A percentile compares a stretch with the other conserved stretches of the same genome.
phyloP scores from a whole-genome alignment of 2,888 invertebrate genomes.

The Phyllotreta striolata region DNA sequence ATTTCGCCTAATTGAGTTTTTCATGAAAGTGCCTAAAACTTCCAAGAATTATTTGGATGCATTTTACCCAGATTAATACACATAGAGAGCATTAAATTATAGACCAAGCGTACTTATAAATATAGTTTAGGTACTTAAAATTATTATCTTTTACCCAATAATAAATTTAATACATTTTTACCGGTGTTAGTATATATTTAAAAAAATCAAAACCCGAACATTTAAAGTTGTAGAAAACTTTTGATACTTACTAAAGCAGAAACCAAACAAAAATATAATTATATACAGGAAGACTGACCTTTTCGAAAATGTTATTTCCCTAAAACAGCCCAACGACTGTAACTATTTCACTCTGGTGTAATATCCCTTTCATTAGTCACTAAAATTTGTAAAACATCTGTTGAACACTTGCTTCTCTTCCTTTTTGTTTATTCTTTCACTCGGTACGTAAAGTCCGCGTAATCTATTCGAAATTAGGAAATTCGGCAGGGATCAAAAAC shows the following conservation, averaged over 20 bases:
- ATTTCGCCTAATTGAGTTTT: too few relatives aligned
- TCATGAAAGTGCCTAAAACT: too few relatives aligned
- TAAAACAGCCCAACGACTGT: conserved; percentile 27
- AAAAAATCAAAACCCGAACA: too few relatives aligned
- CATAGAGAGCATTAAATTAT: too few relatives aligned
- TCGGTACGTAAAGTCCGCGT: conserved; percentile 15
- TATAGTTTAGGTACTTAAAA: too few relatives aligned
- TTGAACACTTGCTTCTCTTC: conserved; percentile 45
- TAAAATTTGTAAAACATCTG: conserved; percentile 44
- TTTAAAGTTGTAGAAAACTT: too few relatives aligned
- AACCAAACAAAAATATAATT: neutral
- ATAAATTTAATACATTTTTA: too few relatives aligned
- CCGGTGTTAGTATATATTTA: too few relatives aligned
- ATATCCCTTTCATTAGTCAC: conserved; percentile 40
- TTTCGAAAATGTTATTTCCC: conserved; percentile 10
- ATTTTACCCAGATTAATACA: too few relatives aligned
- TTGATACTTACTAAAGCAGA: neutral
- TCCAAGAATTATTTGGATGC: too few relatives aligned
- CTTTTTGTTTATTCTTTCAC: conserved; percentile 29
- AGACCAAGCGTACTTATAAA: too few relatives aligned
- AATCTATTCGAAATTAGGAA: conserved; percentile 38
- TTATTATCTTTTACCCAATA: too few relatives aligned
- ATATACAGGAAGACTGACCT: conserved; percentile 25
- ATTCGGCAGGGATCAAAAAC: conserved; percentile 42
- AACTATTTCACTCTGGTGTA: conserved; percentile 21